Conservation (phyloP, 2,888 invertebrate species). For the Nysson spinosus region DNA sequence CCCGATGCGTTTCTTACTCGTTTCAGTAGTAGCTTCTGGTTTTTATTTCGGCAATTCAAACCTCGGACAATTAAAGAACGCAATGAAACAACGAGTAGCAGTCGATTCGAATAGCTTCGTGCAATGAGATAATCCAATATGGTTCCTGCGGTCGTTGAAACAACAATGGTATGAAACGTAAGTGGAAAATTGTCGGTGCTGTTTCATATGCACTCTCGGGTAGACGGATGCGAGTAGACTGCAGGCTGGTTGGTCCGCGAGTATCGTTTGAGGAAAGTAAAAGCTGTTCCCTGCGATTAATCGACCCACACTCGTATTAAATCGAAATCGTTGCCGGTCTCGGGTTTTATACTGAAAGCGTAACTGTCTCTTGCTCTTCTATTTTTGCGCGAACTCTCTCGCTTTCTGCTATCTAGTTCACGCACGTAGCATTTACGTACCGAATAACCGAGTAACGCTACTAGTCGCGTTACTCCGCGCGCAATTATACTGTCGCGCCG, state of each 20-base stretch:
- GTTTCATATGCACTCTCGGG: not conserved
- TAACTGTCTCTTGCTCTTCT: conserved; percentile 58
- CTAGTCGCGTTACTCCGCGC: conserved; percentile 6
- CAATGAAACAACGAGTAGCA: no score
- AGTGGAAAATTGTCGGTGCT: not conserved
- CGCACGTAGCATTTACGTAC: conserved; percentile 20
- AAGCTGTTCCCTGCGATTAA: conserved; percentile 39
- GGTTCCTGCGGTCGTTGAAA: no score
- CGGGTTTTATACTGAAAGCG: conserved; percentile 63
- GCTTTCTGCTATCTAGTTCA: conserved; percentile 30
- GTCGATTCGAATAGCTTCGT: no score
- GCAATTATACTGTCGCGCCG: conserved; percentile 15
- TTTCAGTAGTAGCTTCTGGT: no score
- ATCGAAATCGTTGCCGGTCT: conserved; percentile 44
- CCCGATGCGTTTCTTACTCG: no score
- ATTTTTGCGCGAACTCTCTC: conserved; percentile 59
- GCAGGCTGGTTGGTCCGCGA: not conserved
- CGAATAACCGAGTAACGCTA: conserved; percentile 4
- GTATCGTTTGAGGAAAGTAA: conserved; percentile 45
- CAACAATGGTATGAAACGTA: not conserved
- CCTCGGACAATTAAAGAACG: no score
- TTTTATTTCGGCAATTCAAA: no score
- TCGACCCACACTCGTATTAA: conserved; percentile 39
- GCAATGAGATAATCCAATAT: no score
- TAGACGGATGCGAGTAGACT: conserved; percentile 18